A percentile compares a stretch with the other conserved stretches of the same genome.
Conservation (phyloP, 1,140 invertebrate genomes). For the Octopus bimaculoides region DNA sequence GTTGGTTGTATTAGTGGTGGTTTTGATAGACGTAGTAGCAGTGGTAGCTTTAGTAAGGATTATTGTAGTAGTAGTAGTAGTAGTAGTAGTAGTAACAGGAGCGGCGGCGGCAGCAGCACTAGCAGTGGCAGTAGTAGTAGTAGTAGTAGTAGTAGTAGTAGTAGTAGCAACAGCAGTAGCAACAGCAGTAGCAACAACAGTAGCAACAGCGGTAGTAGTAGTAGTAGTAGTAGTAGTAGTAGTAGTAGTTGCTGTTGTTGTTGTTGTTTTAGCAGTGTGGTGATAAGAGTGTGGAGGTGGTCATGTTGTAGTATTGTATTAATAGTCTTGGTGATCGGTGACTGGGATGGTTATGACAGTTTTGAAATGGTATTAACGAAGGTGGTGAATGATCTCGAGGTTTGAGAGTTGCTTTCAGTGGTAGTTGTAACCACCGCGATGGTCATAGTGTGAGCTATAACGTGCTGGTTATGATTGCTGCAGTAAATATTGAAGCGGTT, state of each 20-base stretch:
- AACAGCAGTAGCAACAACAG: neutral
- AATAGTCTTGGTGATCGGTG: conserved; percentile 41
- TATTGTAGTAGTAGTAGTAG: neutral
- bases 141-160: conserved; percentile 4
- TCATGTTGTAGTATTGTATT: conserved; percentile 10
- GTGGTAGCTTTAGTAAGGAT: too few relatives aligned
- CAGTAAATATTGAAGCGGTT: too few relatives aligned
- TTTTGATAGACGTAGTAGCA: too few relatives aligned
- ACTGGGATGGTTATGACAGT: too few relatives aligned
- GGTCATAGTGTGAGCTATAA: too few relatives aligned
- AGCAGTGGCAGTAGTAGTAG: neutral
- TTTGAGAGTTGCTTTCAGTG: too few relatives aligned
- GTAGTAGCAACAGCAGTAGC: conserved; percentile 8
- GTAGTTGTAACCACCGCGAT: too few relatives aligned
- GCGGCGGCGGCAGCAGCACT: neutral
- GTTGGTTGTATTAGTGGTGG: too few relatives aligned
- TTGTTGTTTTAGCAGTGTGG: neutral
- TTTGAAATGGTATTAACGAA: too few relatives aligned
- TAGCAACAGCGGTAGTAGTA: neutral
- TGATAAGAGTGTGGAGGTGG: neutral
- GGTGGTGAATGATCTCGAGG: too few relatives aligned
- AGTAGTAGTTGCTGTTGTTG: neutral
- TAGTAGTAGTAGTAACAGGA: conserved; percentile 18
- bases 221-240: conserved; percentile 15
- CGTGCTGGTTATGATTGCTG: too few relatives aligned